Evolutionary conservation across 2,797 vertebrate species (phyloP), one percentile per base, ranked within the genome.

Genomic region (Siniperca obscura): DNA sequence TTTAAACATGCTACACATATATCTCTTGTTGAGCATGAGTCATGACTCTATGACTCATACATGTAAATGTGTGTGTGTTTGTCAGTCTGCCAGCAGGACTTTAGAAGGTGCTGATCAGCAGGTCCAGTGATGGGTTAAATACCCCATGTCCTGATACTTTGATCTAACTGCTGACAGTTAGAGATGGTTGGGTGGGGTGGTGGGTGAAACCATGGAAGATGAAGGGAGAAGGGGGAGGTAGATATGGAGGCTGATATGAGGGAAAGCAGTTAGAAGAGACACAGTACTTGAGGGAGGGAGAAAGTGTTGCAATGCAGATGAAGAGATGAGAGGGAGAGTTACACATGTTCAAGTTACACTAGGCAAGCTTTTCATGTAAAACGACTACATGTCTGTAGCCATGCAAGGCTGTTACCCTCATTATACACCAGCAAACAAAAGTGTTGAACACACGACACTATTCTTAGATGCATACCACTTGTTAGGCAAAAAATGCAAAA

Each of bases 111-210:
- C 85, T 91, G 87, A 92, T 90, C 89, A 86, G 90, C 87, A 85
- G 80, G 80, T 84, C 68, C 72, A 82, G 60, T 60, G 80, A 88
- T 72, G 90, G 89, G 90, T 92, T 94, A 92, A 94, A 87, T 81
- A 89, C 85, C 86, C 69, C 71, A 67, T 44, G 84, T 86, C 83
- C 88, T 61, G 50, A 76, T 83, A 60, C 92, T 93, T 94, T 95
- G 90, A 94, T 94, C 90, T 88, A 70, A 74, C 59, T 81, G 86
- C 89, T 90, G 91, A 90, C 86, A 85, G 78, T 77, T 55, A 62
- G 76, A 78, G 83, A 80, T 80, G 83, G 27, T 73, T 34, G 72
- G 72, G 71, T 89, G 70, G 80, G 84, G 69, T 67, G 64, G 74
- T 74, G 87, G 85, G 70, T 87, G 82, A 84, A 80, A 82, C 72